Conservation (phyloP, 2,888 invertebrate genomes). For the Orchesellides sinensis region DNA sequence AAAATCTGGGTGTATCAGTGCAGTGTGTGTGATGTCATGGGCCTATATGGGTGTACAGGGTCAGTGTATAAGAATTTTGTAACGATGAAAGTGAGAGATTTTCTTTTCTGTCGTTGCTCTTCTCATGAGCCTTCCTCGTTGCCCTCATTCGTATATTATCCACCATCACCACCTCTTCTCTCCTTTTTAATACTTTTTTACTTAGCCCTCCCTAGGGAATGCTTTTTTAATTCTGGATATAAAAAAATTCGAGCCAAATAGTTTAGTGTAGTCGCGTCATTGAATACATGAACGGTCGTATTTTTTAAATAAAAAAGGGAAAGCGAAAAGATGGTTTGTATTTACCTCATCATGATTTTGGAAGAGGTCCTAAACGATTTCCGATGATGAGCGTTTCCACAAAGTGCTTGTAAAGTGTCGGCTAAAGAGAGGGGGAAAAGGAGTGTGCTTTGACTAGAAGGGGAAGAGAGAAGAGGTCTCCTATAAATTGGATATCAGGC, state of each 20-base stretch:
- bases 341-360: constrained; percentile 68
- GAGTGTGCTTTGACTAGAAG: constrained; percentile 46
- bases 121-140: not conserved
- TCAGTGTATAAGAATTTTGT: constrained; percentile 50
- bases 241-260: constrained; percentile 18
- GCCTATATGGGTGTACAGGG: constrained; percentile 28
- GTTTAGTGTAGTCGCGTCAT: not conserved
- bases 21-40: constrained; percentile 57
- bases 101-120: constrained; percentile 17
- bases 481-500: constrained; percentile 75
- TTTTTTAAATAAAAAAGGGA: constrained; percentile 43
- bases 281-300: constrained; percentile 23
- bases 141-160: constrained; percentile 39
- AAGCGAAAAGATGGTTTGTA: constrained; percentile 63
- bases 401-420: constrained; percentile 74
- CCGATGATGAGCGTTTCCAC: constrained; percentile 75
- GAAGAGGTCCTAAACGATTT: constrained; percentile 75
- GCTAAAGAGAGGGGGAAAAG: constrained; percentile 57
- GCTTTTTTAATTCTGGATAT: constrained; percentile 26
- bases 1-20: constrained; percentile 37
- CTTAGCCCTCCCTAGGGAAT: constrained; percentile 48
- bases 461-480: constrained; percentile 65
- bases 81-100: constrained; percentile 42
- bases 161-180: constrained; percentile 39
- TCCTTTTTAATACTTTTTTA: constrained; percentile 51